phyloP scores from a whole-genome alignment of 2,113 vertebrate species.

The pig (Sus scrofa) region DNA sequence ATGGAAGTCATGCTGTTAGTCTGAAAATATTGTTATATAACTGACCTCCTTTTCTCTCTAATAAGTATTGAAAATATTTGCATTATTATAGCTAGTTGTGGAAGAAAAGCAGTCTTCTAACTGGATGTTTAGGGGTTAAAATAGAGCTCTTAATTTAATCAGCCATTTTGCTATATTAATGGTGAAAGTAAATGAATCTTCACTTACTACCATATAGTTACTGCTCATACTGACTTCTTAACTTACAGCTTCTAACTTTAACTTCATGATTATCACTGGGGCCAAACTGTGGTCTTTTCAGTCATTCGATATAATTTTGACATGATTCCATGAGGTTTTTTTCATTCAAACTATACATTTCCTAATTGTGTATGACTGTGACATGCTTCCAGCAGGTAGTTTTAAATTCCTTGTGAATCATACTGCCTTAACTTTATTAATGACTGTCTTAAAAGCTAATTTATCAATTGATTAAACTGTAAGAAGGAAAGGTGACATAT shows the following conservation, averaged over 20 bases:
- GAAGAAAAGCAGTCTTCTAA: not conserved
- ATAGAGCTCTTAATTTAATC: constrained; percentile 20
- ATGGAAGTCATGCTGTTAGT: not conserved
- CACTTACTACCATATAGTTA: not conserved
- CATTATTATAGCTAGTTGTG: constrained; percentile 7
- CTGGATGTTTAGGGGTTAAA: not conserved
- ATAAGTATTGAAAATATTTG: not conserved
- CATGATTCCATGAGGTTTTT: not conserved
- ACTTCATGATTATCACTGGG: not conserved
- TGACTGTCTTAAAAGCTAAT: not conserved
- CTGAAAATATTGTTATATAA: constrained; percentile 28
- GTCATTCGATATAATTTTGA: not conserved
- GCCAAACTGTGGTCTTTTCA: not conserved
- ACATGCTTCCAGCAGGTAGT: not conserved
- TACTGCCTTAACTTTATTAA: constrained; percentile 14
- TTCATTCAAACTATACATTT: not conserved
- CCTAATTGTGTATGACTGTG: not conserved
- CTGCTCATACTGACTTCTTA: not conserved
- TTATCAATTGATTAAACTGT: not conserved
- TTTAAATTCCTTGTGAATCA: constrained; percentile 48
- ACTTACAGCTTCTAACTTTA: constrained; percentile 17
- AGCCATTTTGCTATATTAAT: not conserved
- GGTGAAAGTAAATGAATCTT: not conserved
- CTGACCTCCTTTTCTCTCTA: not conserved
- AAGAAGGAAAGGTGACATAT: not conserved